A percentile compares a stretch with the other conserved stretches of the same genome.
phyloP scores from a whole-genome alignment of 2,888 invertebrate species.

The Epinotia ramella region DNA sequence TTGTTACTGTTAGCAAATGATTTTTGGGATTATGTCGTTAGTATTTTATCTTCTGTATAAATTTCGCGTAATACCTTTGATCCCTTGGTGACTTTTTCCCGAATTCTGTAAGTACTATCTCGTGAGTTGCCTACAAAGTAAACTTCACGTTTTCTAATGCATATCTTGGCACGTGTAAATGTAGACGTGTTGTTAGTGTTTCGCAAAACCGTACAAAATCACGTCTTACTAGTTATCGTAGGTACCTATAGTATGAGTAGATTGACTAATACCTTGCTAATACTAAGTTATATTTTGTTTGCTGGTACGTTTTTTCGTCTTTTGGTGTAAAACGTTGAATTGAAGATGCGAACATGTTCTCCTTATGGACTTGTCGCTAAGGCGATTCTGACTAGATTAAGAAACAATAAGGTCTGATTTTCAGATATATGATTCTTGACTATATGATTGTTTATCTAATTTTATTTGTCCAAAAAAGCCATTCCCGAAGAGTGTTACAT shows the following conservation, averaged over 20 bases:
- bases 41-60: constrained; percentile 27
- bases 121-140: constrained; percentile 18
- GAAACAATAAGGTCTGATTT: no score
- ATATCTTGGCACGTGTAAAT: constrained; percentile 20
- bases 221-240: constrained; percentile 23
- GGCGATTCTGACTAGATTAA: no score
- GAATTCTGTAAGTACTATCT: constrained; percentile 10
- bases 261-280: background rate
- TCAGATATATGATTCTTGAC: no score
- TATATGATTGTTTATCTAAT: no score
- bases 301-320: background rate
- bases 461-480: no score
- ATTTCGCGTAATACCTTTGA: constrained; percentile 24
- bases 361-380: no score
- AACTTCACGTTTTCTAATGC: constrained; percentile 20
- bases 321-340: background rate
- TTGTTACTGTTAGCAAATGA: constrained; percentile 1
- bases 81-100: constrained; percentile 8
- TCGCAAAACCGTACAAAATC: constrained; percentile 11
- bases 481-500: no score
- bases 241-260: background rate
- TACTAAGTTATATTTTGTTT: background rate
- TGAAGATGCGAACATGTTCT: no score
- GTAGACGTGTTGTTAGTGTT: constrained; percentile 15
- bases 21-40: constrained; percentile 11